Evolutionary conservation across 1,140 invertebrate genomes (phyloP), one percentile per base, ranked within the genome.

Genomic region (Paralvinella palmiformis): DNA sequence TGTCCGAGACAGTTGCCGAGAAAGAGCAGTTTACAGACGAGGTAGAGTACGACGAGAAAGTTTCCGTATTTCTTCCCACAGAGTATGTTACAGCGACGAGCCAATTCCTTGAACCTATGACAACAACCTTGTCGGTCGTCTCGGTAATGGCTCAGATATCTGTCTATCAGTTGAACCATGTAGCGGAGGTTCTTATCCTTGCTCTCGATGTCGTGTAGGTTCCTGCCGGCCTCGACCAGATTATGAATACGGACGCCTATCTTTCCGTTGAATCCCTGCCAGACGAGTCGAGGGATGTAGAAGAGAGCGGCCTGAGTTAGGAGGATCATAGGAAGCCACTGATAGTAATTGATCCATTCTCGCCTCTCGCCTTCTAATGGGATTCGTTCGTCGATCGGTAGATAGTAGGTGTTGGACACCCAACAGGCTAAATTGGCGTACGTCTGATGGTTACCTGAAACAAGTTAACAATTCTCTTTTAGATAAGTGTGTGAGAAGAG

Each of bases 291-390:
- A 62, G 93, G 93, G 69, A 91, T 90, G 84, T 96, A 96, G 84
- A 96, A 96, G 70, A 96, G 83, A 80, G 94, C 91, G 70, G 92
- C 92, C 91, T 96, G 86, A n/a, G 85, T 86, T 76, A 75, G 74
- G 63, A 95, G 83, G 60, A 91, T 84, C 70, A 91, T 91, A 77
- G 91, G 93, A 45, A 95, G 90, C 92, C 92, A 96, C 72, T 79
- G 79, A 65, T 82, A 82, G 61, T 80, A 80, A 17, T 63, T 55
- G 7, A 70, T 68, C 50, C 74, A 63, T n/a, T n/a, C n/a, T 17
- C 31, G 56, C 36, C 24, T 65, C 45, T 59, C 45, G 7, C 32
- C 56, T 4, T 6, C 20, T 17, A 56, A 33, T 10, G 79, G 80
- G 32, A 84, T 82, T 60, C 70, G 68, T 20, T 82, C 76, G 33